Percentiles rank a stretch among this genome's conserved stretches.
Conservation (phyloP, 2,888 invertebrate genomes). For the Synanthedon formicaeformis region DNA sequence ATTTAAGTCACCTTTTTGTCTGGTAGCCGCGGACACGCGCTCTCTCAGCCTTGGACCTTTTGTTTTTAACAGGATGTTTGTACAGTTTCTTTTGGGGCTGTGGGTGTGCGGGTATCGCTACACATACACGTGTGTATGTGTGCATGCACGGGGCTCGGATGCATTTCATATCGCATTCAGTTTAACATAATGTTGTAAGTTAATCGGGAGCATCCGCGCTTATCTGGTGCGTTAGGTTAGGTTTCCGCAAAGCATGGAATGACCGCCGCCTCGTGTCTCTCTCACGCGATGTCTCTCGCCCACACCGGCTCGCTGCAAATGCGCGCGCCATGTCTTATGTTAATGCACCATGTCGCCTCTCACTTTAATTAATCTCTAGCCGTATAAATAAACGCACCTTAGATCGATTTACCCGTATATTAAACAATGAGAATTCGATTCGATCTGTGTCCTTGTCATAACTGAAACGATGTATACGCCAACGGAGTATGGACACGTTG, state of each 20-base stretch:
- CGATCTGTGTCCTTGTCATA: neutral
- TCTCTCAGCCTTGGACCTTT: slow-evolving; percentile 7
- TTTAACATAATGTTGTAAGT: neutral
- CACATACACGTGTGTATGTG: too few relatives aligned
- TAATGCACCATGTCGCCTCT: slow-evolving; percentile 61
- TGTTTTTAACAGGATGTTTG: slow-evolving; percentile 12
- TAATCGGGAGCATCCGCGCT: neutral
- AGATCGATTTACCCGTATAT: slow-evolving; percentile 46
- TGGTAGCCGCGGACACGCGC: slow-evolving; percentile 32
- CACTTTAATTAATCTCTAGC: slow-evolving; percentile 64
- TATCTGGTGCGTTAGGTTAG: neutral
- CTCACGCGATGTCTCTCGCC: slow-evolving; percentile 40
- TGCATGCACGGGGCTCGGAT: neutral
- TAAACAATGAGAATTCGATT: slow-evolving; percentile 30
- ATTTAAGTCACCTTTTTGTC: slow-evolving; percentile 48
- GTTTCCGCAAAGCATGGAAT: slow-evolving; percentile 5
- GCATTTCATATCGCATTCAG: neutral
- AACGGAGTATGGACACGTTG: neutral
- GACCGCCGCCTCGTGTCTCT: neutral
- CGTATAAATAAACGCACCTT: slow-evolving; percentile 57
- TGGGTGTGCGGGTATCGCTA: too few relatives aligned
- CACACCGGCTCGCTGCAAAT: slow-evolving; percentile 52
- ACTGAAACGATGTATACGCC: neutral
- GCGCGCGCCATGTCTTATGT: slow-evolving; percentile 68
- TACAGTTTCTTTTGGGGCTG: neutral